Percentiles rank a stretch among this genome's conserved stretches.
These are phyloP conservation scores for Sparus aurata DNA, from an alignment of 2,797 vertebrate species.

Conservation along the genomic window DNA sequence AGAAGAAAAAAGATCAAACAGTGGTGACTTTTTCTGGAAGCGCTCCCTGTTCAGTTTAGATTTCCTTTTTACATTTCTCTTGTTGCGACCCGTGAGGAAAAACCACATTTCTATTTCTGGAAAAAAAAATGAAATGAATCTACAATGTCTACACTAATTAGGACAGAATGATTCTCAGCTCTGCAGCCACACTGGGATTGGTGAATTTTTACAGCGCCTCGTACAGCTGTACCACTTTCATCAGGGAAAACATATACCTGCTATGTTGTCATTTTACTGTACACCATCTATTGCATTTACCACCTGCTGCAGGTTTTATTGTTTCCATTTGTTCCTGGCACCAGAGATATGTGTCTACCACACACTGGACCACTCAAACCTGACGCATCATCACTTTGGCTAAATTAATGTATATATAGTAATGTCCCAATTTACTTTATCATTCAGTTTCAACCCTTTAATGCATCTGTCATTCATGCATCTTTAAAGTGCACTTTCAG, in stretches of 20 bases:
- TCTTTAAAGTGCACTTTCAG: neutral
- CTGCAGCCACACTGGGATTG: constrained; percentile 4
- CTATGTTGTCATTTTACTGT: constrained; percentile 13
- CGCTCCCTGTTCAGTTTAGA: neutral
- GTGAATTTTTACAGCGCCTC: neutral
- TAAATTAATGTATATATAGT: neutral
- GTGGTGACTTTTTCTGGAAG: neutral
- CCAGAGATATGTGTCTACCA: neutral
- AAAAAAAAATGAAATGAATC: constrained; percentile 7
- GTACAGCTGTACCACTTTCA: constrained; percentile 8
- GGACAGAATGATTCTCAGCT: constrained; percentile 1
- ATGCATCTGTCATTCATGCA: neutral
- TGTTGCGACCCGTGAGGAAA: neutral
- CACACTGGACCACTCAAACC: neutral
- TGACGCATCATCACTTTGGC: too few relatives aligned
- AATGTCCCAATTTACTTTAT: neutral
- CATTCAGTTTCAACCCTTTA: neutral
- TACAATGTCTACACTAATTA: neutral
- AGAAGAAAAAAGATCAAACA: constrained; percentile 16
- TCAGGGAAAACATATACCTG: constrained; percentile 17
- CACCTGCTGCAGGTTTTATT: constrained; percentile 15
- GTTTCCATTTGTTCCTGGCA: neutral
- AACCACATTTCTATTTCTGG: neutral
- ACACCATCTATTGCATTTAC: constrained; percentile 1
- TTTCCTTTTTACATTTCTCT: constrained; percentile 3